Base-by-base conservation (phyloP, 2,797 vertebrate species). In the Alfaro cultratus region DNA sequence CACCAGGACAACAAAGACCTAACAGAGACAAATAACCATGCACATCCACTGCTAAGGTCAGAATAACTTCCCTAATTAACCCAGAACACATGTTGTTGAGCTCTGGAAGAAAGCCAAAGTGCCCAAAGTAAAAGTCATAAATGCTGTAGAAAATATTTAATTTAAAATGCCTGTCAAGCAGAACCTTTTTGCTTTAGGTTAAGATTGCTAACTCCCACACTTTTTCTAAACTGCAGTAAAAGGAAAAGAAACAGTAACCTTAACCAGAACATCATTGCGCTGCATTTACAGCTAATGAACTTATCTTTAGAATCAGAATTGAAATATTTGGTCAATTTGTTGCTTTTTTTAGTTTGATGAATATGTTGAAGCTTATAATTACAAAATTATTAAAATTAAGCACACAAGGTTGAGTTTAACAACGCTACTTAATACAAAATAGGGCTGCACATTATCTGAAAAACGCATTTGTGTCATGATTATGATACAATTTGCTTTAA, bases 1-100 rank as follows among this genome's bases (percentile, higher is more conserved):
- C 68, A 71, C 68, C 68, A 71, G 68, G 68, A 43, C 23, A 71
- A 71, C 23, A 71, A 71, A 45, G 39, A n/a, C 23, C 41, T 70
- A 43, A 70, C 41, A 45, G 68, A 71, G 68, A 71, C 41, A 45
- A 71, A 71, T 45, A n/a, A 45, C 26, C 68, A 29, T 45, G 26
- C 68, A 71, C 26, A 71, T 43, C 6, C 68, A 45, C 26, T 71
- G 12, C 41, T 71, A 26, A 71, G 68, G 68, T 71, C 68, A 71
- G 68, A 45, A n/a, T 45, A 15, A 43, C 68, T 45, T 71, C 23
- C 23, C 41, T 71, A 71, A 71, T 71, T 71, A 45, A 71, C 39
- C 23, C 43, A 43, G 16, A 16, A 43, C 15, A 9, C 36, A 43
- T 75, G 53, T 75, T n/a, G 41, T 75, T 43, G 53, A 57, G 39